Evolutionary conservation across 2,113 vertebrate species (phyloP).

Genomic region (Poecile atricapillus): DNA sequence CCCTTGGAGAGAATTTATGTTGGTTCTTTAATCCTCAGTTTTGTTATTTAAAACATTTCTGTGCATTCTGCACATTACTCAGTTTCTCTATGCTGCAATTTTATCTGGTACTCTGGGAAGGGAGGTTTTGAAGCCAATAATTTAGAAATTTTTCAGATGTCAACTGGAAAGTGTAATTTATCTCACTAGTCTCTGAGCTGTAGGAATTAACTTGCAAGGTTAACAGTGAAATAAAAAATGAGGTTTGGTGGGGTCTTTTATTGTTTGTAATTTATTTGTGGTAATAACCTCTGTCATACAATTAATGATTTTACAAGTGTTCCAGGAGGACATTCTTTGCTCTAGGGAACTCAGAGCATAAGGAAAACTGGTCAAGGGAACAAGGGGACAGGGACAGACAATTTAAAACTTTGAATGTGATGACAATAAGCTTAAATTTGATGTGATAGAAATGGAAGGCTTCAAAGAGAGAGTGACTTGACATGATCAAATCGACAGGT

Average conservation of each 20-base stretch:
- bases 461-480: slow-evolving; percentile 16
- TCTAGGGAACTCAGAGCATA: neutral
- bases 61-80: neutral
- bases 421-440: slow-evolving; percentile 43
- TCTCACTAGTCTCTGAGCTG: neutral
- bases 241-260: neutral
- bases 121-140: neutral
- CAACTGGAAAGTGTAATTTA: neutral
- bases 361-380: neutral
- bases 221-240: neutral
- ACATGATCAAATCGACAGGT: neutral
- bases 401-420: slow-evolving; percentile 41
- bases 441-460: neutral
- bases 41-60: neutral
- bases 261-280: slow-evolving; percentile 26
- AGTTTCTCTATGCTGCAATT: neutral
- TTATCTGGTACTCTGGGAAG: neutral
- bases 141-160: neutral
- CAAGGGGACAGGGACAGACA: neutral
- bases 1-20: neutral
- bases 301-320: slow-evolving; percentile 19
- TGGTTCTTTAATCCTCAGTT: neutral
- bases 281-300: neutral
- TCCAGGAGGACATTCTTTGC: neutral
- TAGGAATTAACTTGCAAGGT: neutral